Evolutionary conservation across 2,113 vertebrate genomes (phyloP).

Genomic region (Mustelus asterias): DNA sequence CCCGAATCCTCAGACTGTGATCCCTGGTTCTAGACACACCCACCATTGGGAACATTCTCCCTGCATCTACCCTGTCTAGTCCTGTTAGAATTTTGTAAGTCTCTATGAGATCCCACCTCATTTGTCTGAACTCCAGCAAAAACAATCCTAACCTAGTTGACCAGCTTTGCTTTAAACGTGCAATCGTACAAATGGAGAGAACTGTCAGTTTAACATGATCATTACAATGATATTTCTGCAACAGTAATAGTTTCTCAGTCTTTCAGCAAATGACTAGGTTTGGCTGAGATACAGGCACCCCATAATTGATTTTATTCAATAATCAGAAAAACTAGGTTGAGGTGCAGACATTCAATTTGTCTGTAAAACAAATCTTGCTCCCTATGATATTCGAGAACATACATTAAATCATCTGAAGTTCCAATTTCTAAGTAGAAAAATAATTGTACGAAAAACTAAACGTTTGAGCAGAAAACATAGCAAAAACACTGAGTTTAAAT

Average conservation of each 20-base stretch:
- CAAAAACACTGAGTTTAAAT: neutral
- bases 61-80: too few relatives aligned
- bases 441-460: neutral
- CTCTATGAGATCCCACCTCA: too few relatives aligned
- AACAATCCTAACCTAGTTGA: neutral
- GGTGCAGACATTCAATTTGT: neutral
- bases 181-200: neutral
- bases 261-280: neutral
- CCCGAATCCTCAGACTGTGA: too few relatives aligned
- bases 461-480: neutral
- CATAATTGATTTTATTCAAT: neutral
- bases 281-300: neutral
- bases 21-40: too few relatives aligned
- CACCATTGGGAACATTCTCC: too few relatives aligned
- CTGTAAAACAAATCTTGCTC: neutral
- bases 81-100: too few relatives aligned
- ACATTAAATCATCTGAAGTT: neutral
- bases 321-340: neutral
- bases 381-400: neutral
- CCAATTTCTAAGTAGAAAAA: neutral
- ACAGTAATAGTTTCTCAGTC: neutral
- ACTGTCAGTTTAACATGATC: neutral
- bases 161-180: neutral
- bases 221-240: neutral
- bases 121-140: too few relatives aligned